Evolutionary conservation across 1,140 invertebrate species (phyloP), one percentile per base, ranked within the genome.

Genomic region (Laodelphax striatellus): DNA sequence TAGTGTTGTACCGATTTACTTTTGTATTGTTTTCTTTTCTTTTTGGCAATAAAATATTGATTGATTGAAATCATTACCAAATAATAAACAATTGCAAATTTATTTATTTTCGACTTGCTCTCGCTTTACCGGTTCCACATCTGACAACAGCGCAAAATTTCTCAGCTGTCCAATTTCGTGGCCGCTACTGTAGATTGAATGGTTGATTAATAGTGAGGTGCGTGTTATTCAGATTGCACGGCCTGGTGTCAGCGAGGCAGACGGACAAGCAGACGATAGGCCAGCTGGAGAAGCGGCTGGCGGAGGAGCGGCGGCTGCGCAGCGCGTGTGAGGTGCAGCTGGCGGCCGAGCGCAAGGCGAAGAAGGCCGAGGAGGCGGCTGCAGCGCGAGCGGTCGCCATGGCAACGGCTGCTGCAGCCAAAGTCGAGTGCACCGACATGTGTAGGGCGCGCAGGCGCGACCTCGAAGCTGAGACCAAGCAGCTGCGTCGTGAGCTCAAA

Each of bases 261-360:
- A 76, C 82, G 61, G 91, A 94, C 67, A 89, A 90, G 72, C 83
- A 89, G 65, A 81, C 82, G 52, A 76, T 94, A 64, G 77, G 81
- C 44, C 77, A 79, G 21, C 71, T 90, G 62, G 92, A 97, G 73
- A 83, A 89, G 64, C 82, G 87, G 62, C 76, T 96, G 54, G 82
- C 82, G 54, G 93, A 97, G 62, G 93, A 96, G 72, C 78, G 88
- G 31, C 85, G 90, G 66, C 78, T 83, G 65, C 81, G 87, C 63
- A 77, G 79, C 52, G 77, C 80, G 16, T 77, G 85, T 22, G 92
- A 96, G 72, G 78, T 83, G 59, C 90, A 94, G 70, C 73, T 94
- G 41, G 75, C 79, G 55, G 79, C 83, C 52, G 89, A 92, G 68
- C 80, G 87, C 63, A 86, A 87, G 71, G 81, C 77, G 43, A 82